These are phyloP conservation scores for Samia ricini DNA, from an alignment of 1,140 invertebrate species.

Conservation along the genomic window DNA sequence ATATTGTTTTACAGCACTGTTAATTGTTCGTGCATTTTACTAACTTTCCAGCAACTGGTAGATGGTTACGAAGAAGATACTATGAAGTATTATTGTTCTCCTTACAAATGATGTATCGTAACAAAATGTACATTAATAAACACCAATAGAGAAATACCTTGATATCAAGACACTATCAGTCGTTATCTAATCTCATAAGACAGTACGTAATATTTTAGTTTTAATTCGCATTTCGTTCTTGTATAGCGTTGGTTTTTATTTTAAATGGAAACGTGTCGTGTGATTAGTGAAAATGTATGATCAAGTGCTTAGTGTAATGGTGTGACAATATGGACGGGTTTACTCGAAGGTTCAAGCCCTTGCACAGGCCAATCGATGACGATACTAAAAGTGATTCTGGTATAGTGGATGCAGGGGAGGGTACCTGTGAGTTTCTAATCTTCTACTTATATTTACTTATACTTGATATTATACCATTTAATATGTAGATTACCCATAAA, in stretches of 20 bases:
- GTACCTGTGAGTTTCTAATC: constrained; percentile 22
- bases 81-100: neutral
- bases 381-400: constrained; percentile 64
- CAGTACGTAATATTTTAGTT: constrained; percentile 62
- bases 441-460: neutral
- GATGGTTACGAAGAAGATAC: neutral
- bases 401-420: constrained; percentile 41
- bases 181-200: constrained; percentile 65
- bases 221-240: constrained; percentile 50
- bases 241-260: constrained; percentile 33
- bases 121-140: constrained; percentile 18
- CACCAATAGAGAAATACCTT: constrained; percentile 38
- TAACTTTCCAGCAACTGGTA: neutral
- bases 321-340: constrained; percentile 55
- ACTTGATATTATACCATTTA: neutral
- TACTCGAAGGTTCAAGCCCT: constrained; percentile 32
- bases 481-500: no score
- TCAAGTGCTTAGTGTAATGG: constrained; percentile 23
- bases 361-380: constrained; percentile 61
- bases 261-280: constrained; percentile 27
- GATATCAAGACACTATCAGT: constrained; percentile 62
- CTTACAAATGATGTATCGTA: constrained; percentile 13
- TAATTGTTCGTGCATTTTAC: neutral
- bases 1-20: no score
- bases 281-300: constrained; percentile 20